phyloP scores from a whole-genome alignment of 2,797 vertebrate species.

The Hemibagrus guttatus region DNA sequence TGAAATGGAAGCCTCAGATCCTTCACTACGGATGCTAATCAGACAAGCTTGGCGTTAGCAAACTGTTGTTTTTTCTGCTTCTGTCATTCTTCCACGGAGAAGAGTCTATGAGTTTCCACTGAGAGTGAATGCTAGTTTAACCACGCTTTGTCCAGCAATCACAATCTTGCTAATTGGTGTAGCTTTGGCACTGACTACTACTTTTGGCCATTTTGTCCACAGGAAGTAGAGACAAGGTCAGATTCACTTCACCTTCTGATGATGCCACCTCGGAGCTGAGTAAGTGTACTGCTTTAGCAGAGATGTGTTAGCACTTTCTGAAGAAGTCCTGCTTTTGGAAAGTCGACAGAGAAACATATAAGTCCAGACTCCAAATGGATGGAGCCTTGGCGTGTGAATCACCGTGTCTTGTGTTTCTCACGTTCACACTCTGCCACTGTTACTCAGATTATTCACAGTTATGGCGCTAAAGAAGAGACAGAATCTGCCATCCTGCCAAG shows the following conservation, averaged over 20 bases:
- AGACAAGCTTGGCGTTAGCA: not conserved
- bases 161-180: not conserved
- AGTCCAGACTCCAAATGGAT: conserved; percentile 30
- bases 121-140: not conserved
- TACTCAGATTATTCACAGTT: conserved; percentile 61
- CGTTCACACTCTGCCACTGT: conserved; percentile 58
- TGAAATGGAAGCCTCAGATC: not conserved
- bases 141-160: not conserved
- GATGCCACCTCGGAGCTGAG: not conserved
- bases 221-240: not conserved
- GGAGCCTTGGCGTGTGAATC: conserved; percentile 44
- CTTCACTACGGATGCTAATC: not conserved
- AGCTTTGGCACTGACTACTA: not conserved
- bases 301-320: not conserved
- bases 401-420: conserved; percentile 47
- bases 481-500: conserved; percentile 49
- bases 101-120: not conserved
- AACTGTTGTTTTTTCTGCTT: not conserved
- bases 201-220: not conserved
- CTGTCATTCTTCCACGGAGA: not conserved
- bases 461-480: conserved; percentile 43
- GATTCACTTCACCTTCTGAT: not conserved
- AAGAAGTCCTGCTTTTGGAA: conserved; percentile 1
- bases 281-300: not conserved
- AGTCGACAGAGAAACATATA: not conserved